Evolutionary conservation across 2,113 vertebrate species (phyloP).

Genomic region (Hypanus sabinus): DNA sequence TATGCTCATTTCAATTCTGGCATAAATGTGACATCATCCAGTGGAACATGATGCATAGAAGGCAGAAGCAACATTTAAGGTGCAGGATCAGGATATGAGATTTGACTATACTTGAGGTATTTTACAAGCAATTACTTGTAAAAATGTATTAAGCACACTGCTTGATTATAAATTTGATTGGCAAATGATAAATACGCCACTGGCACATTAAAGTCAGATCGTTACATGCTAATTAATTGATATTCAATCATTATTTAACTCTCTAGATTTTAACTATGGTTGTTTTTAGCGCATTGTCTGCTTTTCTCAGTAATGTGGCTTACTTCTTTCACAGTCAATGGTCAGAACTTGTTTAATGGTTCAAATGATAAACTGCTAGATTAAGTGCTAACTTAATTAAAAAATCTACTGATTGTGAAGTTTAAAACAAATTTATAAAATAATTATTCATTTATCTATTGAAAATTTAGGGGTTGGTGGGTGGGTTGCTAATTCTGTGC

Average conservation of each 20-base stretch:
- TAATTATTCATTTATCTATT: neutral
- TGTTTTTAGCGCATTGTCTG: slow-evolving; percentile 5
- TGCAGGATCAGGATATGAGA: neutral
- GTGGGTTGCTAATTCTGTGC: slow-evolving; percentile 24
- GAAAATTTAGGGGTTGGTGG: neutral
- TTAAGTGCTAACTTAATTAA: neutral
- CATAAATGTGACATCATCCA: slow-evolving; percentile 3
- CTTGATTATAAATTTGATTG: slow-evolving; percentile 1
- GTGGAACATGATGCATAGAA: neutral
- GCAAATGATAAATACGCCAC: neutral
- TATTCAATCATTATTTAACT: slow-evolving; percentile 8
- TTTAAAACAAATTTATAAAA: slow-evolving; percentile 6
- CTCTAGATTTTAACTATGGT: neutral
- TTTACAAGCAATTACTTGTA: neutral
- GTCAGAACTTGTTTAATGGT: neutral
- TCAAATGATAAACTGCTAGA: too few relatives aligned
- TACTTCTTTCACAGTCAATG: neutral
- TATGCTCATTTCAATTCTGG: neutral
- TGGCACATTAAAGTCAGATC: slow-evolving; percentile 16
- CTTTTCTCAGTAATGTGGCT: neutral
- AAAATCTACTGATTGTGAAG: neutral
- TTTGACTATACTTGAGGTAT: neutral
- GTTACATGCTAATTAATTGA: slow-evolving; percentile 14
- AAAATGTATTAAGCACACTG: slow-evolving; percentile 3
- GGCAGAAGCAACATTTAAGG: neutral